Base-by-base conservation (phyloP, 2,888 invertebrate genomes). In the Fragum whitleyi region DNA sequence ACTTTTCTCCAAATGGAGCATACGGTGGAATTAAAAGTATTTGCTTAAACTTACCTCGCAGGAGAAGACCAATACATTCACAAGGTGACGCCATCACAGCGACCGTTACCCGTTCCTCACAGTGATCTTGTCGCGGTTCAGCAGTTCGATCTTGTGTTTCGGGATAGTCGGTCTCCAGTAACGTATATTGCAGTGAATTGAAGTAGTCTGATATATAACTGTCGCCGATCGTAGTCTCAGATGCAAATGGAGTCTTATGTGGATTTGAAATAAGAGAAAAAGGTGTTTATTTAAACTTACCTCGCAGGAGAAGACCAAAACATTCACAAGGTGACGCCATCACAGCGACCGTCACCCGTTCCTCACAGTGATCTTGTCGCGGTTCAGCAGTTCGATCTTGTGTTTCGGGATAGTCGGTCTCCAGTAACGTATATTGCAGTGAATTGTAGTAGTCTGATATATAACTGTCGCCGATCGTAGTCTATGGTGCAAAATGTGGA, bases 281-380 rank as follows among this genome's bases (percentile, higher is more conserved):
- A n/a, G n/a, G n/a, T n/a, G n/a, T n/a, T n/a, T n/a, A n/a, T n/a
- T n/a, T n/a, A n/a, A n/a, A n/a, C 57, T 23, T 51, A 82, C 83
- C 80, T 68, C 86, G 86, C 23, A 89, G 51, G 29, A 89, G 68
- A 11, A 86, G 77, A 26, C 81, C 79, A 65, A 89, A 79, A 61
- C 87, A 87, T 77, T 89, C 89, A 0, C 86, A 86, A 0, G 89
- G 89, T 5, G 88, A 87, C 0, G 86, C 84, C 14, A 89, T 70
- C 2, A 89, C 59, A 9, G 83, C 74, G 0, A 83, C 77, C 11
- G 67, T 55, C 0, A 78, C 70, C 16, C 36, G 28, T 47, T 78
- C 75, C 11, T 72, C 59, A 36, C 42, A 74, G 19, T 26, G 51
- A 9, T 26, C 7, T 9, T n/a, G 57, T 32, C 86, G 65, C 19